These are phyloP conservation scores for Channa maculata DNA, from an alignment of 2,113 vertebrate species.

Conservation along the genomic window DNA sequence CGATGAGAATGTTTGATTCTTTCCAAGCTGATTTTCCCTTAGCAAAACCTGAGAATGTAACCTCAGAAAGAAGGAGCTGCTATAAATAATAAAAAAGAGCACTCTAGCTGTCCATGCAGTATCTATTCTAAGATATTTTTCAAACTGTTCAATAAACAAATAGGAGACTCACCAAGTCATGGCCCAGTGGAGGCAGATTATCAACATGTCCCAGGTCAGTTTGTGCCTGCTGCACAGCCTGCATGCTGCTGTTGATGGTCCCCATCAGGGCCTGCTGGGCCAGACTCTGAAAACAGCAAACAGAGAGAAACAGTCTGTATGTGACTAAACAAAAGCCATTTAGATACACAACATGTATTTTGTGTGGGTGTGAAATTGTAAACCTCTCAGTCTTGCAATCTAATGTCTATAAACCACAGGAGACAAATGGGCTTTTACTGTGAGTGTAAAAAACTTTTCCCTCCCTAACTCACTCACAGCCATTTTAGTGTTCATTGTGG, in stretches of 20 bases:
- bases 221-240: constrained; percentile 96
- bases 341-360: neutral
- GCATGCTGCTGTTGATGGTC: constrained; percentile 98
- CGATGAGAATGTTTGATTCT: constrained; percentile 26
- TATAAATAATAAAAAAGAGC: neutral
- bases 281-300: constrained; percentile 86
- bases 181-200: constrained; percentile 93
- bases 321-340: constrained; percentile 27
- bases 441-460: neutral
- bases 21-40: constrained; percentile 18
- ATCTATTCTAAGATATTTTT: constrained; percentile 16
- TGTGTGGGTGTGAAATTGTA: neutral
- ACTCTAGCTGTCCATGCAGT: neutral
- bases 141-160: neutral
- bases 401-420: constrained; percentile 21
- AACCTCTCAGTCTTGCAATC: constrained; percentile 8
- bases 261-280: constrained; percentile 99
- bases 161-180: constrained; percentile 90
- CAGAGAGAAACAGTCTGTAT: constrained; percentile 24
- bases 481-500: constrained; percentile 9
- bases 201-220: constrained; percentile 92
- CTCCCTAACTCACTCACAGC: neutral
- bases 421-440: constrained; percentile 22
- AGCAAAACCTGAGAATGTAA: constrained; percentile 22
- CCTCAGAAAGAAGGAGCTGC: constrained; percentile 13